Evolutionary conservation across 2,888 invertebrate genomes (phyloP), one percentile per base, ranked within the genome.

Genomic region (Melangyna quadrimaculata): DNA sequence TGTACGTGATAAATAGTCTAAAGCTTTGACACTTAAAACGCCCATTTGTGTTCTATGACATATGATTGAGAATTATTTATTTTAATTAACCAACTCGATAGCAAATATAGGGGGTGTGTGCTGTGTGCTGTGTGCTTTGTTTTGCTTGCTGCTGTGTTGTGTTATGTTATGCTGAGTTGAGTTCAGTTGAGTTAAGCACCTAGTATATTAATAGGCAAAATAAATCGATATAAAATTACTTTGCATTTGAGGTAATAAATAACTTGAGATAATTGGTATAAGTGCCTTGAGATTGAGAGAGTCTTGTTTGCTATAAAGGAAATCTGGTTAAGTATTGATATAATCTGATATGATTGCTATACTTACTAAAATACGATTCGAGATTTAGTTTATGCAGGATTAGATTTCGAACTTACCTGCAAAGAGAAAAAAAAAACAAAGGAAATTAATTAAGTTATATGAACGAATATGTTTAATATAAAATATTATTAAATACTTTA

Each of bases 31-130:
- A 84, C 80, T 77, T 69, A 59, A 80, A 77, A 72, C 80, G 84
- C 80, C 84, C 84, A 79, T 75, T 72, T 80, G 67, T 79, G 80
- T 75, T 67, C 61, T 72, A 59, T 71, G 84, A 40, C 79, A 75
- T 79, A 75, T 77, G 75, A 79, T 72, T 77, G 72, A 43, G 69
- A 84, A 84, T 84, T 80, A 84, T 84, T 84, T 84, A 84, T 84
- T 80, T 77, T 79, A 84, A 79, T 84, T 84, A 84, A 84, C 80
- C 55, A 71, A 65, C 51, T 55, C 48, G 51, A 67, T 17, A 75
- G 55, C 70, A 79, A 79, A 75, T 67, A 74, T 61, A 65, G 71
- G 84, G 57, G 43, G 79, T 59, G 22, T 57, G 5, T n/a, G 4
- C 6, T 14, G 14, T 51, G 24, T 24, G 12, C 9, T 24, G 27